Evolutionary conservation across 2,888 invertebrate genomes (phyloP).

Genomic region (Drosophila subsilvestris): DNA sequence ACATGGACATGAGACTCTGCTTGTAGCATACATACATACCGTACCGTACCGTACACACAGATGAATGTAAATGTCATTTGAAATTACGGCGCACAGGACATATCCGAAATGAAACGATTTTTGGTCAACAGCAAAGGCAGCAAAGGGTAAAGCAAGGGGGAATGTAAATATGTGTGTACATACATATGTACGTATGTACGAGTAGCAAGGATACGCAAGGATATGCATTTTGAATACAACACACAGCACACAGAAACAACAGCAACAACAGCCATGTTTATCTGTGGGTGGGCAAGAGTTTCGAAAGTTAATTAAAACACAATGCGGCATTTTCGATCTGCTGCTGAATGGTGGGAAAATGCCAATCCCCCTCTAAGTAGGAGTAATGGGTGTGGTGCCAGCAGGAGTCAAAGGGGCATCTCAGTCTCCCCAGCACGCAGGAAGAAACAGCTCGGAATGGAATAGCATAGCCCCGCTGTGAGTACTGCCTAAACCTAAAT

Average conservation of each 20-base stretch:
- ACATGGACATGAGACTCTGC: constrained; percentile 23
- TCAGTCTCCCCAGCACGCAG: too few species aligned
- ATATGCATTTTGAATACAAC: constrained; percentile 15
- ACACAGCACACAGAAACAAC: constrained; percentile 1
- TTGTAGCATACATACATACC: constrained; percentile 43
- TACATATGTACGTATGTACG: too few species aligned
- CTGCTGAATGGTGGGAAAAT: not conserved
- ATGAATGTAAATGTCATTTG: not conserved
- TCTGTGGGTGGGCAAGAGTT: constrained; percentile 8
- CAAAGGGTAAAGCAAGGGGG: not conserved
- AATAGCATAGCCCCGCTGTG: not conserved
- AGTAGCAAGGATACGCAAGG: constrained; percentile 34
- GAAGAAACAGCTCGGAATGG: not conserved
- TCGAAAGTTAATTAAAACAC: constrained; percentile 63
- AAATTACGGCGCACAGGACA: not conserved
- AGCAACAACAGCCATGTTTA: not conserved
- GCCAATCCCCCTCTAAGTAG: not conserved
- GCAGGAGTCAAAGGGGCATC: not conserved
- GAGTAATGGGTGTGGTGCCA: not conserved
- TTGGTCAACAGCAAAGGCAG: not conserved
- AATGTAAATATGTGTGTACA: not conserved
- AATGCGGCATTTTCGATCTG: constrained; percentile 21
- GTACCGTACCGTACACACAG: not conserved
- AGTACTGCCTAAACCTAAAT: not conserved
- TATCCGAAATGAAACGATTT: not conserved